These are phyloP conservation scores for Ectemnius lituratus DNA, from an alignment of 2,888 invertebrate genomes.

Conservation along the genomic window DNA sequence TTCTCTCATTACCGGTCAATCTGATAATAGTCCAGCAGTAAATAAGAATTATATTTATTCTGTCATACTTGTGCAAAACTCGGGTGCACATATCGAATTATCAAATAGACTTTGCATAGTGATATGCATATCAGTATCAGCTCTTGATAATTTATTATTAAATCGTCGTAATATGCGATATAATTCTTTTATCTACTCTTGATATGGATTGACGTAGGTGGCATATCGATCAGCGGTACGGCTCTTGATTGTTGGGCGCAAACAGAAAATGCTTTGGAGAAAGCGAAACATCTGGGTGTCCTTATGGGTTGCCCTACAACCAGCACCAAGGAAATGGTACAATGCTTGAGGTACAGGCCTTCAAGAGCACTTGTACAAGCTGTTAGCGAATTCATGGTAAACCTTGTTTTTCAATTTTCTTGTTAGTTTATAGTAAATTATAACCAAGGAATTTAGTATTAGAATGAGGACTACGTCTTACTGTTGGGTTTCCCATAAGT, in stretches of 20 bases:
- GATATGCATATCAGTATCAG: too few relatives aligned
- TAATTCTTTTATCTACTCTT: background rate
- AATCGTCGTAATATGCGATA: background rate
- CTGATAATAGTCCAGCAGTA: too few relatives aligned
- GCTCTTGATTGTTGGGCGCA: conserved; percentile 80
- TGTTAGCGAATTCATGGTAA: conserved; percentile 81
- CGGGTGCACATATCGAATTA: too few relatives aligned
- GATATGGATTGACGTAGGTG: conserved; percentile 72
- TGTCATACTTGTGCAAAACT: too few relatives aligned
- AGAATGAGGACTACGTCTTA: background rate
- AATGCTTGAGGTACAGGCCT: conserved; percentile 83
- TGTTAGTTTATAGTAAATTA: background rate
- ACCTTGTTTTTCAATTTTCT: background rate
- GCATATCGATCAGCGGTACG: conserved; percentile 86
- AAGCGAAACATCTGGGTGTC: conserved; percentile 81
- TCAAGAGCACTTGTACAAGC: conserved; percentile 82
- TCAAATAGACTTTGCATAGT: too few relatives aligned
- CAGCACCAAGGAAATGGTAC: conserved; percentile 80
- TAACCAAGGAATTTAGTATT: background rate
- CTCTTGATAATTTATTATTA: too few relatives aligned
- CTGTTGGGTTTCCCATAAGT: too few relatives aligned
- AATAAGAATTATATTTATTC: too few relatives aligned
- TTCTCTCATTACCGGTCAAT: too few relatives aligned
- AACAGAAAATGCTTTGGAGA: conserved; percentile 77
- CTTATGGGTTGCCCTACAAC: conserved; percentile 82